Percentiles rank a stretch among this genome's conserved stretches.
phyloP scores from a whole-genome alignment of 2,113 vertebrate genomes.

The Ceyx margarethae region DNA sequence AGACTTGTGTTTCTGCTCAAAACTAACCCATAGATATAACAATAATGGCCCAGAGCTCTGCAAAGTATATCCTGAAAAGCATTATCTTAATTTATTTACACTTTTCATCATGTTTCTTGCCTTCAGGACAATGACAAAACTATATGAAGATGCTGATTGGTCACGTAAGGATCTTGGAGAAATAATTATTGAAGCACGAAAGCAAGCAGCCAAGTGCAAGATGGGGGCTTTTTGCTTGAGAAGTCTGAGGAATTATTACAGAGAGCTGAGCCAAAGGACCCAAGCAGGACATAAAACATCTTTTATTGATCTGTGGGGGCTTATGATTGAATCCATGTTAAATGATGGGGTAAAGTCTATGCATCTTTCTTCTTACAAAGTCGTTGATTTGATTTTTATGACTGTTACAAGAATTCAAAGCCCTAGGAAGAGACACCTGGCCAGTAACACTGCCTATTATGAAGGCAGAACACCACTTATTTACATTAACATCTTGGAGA shows the following conservation, averaged over 20 bases:
- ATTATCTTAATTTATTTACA: not conserved
- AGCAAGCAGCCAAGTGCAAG: slow-evolving; percentile 74
- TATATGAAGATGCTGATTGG: slow-evolving; percentile 85
- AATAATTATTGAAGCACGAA: slow-evolving; percentile 69
- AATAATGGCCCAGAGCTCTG: rapidly evolving
- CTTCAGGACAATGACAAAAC: slow-evolving; percentile 79
- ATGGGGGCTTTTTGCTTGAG: slow-evolving; percentile 69
- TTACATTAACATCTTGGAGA: not conserved
- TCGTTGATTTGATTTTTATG: not conserved
- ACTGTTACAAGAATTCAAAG: not conserved
- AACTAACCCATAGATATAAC: not conserved
- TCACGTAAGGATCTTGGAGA: slow-evolving; percentile 78
- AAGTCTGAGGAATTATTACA: slow-evolving; percentile 73
- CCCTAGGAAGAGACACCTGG: not conserved
- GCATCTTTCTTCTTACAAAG: not conserved
- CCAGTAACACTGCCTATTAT: not conserved
- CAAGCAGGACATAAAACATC: slow-evolving; percentile 80
- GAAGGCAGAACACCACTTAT: not conserved
- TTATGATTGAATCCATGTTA: slow-evolving; percentile 80
- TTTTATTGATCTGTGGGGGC: slow-evolving; percentile 83
- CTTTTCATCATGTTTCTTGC: not conserved
- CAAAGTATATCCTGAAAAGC: not conserved
- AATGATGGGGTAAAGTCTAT: slow-evolving; percentile 76
- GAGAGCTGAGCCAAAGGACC: slow-evolving; percentile 74
- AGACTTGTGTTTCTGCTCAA: not conserved